Percentiles rank a stretch among this genome's conserved stretches.
Evolutionary conservation across 1,140 invertebrate species (phyloP).

Genomic region (Parasteatoda tepidariorum): DNA sequence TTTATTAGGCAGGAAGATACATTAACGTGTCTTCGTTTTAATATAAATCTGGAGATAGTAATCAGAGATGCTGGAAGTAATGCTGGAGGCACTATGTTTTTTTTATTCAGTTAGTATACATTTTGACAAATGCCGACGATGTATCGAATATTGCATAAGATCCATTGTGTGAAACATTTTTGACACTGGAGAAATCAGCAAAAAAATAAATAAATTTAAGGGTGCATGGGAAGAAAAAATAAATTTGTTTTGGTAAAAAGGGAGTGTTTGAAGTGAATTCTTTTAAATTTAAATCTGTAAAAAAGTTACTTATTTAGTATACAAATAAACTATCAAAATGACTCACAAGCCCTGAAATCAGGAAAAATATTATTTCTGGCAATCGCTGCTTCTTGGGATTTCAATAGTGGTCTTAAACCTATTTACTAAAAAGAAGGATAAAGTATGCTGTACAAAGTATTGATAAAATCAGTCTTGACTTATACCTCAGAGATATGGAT

Average conservation of each 20-base stretch:
- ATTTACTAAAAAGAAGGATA: too few relatives aligned
- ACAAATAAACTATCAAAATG: not conserved
- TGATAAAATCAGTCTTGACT: too few relatives aligned
- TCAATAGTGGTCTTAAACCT: not conserved
- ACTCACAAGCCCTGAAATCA: not conserved
- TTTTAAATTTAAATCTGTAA: not conserved
- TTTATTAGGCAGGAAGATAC: not conserved
- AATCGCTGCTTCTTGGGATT: not conserved
- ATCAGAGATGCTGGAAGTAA: constrained; percentile 1
- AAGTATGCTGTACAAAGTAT: too few relatives aligned
- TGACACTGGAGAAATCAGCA: not conserved
- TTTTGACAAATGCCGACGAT: too few relatives aligned
- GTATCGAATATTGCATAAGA: too few relatives aligned
- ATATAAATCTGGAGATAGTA: not conserved
- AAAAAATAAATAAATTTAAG: not conserved
- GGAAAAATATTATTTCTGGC: not conserved
- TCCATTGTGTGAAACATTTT: not conserved
- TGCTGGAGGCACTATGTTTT: not conserved
- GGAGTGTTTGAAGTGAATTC: not conserved
- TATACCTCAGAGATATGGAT: too few relatives aligned
- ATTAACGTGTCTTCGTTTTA: not conserved
- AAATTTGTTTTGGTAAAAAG: not conserved
- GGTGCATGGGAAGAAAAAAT: not conserved
- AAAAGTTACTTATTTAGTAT: not conserved
- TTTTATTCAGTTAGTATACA: not conserved